These are phyloP conservation scores for Xestia rhomboidea DNA, from an alignment of 2,888 invertebrate genomes.

Conservation along the genomic window DNA sequence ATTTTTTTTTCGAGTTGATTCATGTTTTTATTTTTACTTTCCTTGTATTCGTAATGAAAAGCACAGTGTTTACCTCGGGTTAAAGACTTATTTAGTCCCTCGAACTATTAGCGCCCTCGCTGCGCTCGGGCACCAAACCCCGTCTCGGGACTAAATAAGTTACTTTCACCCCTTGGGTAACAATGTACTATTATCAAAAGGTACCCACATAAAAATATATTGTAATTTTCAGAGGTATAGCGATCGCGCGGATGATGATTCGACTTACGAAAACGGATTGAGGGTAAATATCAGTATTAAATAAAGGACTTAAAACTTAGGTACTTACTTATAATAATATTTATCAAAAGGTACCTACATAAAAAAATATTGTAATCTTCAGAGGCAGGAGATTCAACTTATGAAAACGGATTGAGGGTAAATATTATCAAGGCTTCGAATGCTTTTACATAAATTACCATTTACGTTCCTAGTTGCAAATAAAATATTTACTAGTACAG, in stretches of 20 bases:
- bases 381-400: constrained; percentile 38
- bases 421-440: constrained; percentile 31
- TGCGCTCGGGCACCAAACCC: too few species aligned
- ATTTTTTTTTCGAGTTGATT: too few species aligned
- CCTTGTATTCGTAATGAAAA: too few species aligned
- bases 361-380: constrained; percentile 6
- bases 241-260: constrained; percentile 41
- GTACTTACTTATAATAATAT: background rate
- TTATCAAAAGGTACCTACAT: background rate
- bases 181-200: too few species aligned
- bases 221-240: constrained; percentile 20
- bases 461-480: constrained; percentile 15
- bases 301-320: background rate
- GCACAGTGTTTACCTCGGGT: too few species aligned
- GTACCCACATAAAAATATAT: background rate
- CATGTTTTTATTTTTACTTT: too few species aligned
- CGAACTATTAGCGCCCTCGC: too few species aligned
- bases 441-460: background rate
- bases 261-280: constrained; percentile 28
- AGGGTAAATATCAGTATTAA: constrained; percentile 51
- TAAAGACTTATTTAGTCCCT: too few species aligned
- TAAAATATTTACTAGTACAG: background rate
- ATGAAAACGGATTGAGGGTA: constrained; percentile 46
- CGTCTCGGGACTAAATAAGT: too few species aligned
- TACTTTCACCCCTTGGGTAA: too few species aligned